A percentile compares a stretch with the other conserved stretches of the same genome.
These are phyloP conservation scores for Mylabris sibirica DNA, from an alignment of 2,888 invertebrate genomes.

Conservation along the genomic window DNA sequence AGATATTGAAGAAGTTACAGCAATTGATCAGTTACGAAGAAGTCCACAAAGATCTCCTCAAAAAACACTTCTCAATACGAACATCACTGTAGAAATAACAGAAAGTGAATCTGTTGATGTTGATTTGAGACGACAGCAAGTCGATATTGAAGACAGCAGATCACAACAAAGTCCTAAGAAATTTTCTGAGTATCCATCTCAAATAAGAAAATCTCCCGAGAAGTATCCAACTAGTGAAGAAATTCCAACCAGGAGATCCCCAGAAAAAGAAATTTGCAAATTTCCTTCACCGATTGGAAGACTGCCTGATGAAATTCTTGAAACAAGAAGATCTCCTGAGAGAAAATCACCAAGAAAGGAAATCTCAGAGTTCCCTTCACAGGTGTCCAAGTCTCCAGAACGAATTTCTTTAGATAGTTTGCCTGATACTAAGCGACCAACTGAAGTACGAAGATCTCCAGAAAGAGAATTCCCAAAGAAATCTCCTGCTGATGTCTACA, in stretches of 20 bases:
- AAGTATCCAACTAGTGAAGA: neutral
- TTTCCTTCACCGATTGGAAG: conserved; percentile 22
- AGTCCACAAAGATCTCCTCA: neutral
- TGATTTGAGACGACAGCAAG: neutral
- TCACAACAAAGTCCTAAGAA: neutral
- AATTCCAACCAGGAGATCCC: conserved; percentile 12
- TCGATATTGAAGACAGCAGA: neutral
- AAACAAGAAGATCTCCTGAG: conserved; percentile 11
- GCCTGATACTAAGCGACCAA: neutral
- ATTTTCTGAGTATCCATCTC: conserved; percentile 15
- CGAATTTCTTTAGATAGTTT: conserved; percentile 5
- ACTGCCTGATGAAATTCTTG: conserved; percentile 25
- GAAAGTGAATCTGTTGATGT: neutral
- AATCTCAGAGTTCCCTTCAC: conserved; percentile 35
- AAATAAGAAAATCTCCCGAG: neutral
- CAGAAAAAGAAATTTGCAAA: conserved; percentile 18
- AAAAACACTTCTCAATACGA: neutral
- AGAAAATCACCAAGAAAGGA: conserved; percentile 18
- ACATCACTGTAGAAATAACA: neutral
- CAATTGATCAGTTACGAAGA: neutral
- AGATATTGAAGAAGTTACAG: neutral
- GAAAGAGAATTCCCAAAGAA: conserved; percentile 16
- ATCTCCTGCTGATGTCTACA: no score
- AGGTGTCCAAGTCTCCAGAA: conserved; percentile 18
- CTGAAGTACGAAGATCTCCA: conserved; percentile 9